Evolutionary conservation across 2,113 vertebrate species (phyloP).

Genomic region (Daboia siamensis): DNA sequence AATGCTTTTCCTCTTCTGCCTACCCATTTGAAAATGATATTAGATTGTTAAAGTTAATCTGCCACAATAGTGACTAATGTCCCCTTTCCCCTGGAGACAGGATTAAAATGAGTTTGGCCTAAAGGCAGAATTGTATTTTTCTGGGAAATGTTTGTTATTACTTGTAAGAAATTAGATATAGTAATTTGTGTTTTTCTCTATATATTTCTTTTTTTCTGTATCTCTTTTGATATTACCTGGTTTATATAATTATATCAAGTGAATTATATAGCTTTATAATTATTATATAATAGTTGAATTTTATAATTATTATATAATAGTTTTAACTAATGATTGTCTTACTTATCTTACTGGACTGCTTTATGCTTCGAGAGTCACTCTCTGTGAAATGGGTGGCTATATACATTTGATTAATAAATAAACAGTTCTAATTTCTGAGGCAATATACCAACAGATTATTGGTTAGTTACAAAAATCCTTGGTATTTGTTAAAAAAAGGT

Average conservation of each 20-base stretch:
- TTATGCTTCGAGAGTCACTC: background rate
- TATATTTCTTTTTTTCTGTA: background rate
- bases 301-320: background rate
- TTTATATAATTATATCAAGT: background rate
- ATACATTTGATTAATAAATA: background rate
- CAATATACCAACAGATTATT: background rate
- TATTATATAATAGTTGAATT: background rate
- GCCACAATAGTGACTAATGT: background rate
- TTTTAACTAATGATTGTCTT: background rate
- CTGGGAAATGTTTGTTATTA: background rate
- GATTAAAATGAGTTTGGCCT: background rate
- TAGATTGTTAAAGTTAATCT: background rate
- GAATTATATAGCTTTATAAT: background rate
- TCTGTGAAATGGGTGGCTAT: background rate
- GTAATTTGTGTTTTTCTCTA: background rate
- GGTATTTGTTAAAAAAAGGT: background rate
- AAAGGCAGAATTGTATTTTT: background rate
- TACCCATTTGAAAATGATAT: rapidly evolving
- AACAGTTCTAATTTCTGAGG: background rate
- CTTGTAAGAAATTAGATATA: background rate
- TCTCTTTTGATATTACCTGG: background rate
- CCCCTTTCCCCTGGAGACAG: background rate
- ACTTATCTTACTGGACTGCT: background rate
- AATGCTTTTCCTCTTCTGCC: background rate
- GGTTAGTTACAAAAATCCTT: background rate